Evolutionary conservation across 2,797 vertebrate species (phyloP), one percentile per base, ranked within the genome.

Genomic region (Sebastes melanostomus): DNA sequence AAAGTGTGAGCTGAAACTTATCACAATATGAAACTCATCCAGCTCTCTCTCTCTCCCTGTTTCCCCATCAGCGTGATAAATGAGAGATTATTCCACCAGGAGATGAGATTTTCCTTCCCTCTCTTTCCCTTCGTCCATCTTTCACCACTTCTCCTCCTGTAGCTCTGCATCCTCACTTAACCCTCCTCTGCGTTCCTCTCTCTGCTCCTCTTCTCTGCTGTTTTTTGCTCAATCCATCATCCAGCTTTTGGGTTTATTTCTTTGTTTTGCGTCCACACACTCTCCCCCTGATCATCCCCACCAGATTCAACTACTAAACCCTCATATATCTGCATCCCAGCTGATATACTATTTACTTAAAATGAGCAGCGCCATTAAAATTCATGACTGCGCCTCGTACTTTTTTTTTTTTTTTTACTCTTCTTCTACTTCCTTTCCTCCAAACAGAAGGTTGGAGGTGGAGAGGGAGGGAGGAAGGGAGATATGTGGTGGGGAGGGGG

Each of bases 11-110:
- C 77, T 14, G 25, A 80, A 89, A 84, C 76, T 83, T 81, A 84
- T 83, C 78, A 73, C 62, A 29, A 30, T 82, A 62, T 68, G 67
- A 76, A 72, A 71, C 83, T 80, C 62, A 12, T 72, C 73, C 68
- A 73, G 73, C 80, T 76, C 54, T 70, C 79, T 79, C 56, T 70
- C 79, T 9, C 7, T 69, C 80, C 58, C 74, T 84, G 66, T 85
- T 85, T 91, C 92, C 88, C 93, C 88, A 93, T 95, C 92, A 92
- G 80, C 85, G 92, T 95, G 93, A 95, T 95, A 90, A 95, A 96
- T 94, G 93, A 91, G 86, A 90, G 88, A 95, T 95, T 94, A 92
- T 94, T 95, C 92, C 86, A 88, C 58, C 79, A 87, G 89, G 91
- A 94, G 93, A 94, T 94, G 89, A 94, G 91, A 93, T 93, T 94